Evolutionary conservation across 2,888 invertebrate species (phyloP).

Genomic region (Eledone cirrhosa): DNA sequence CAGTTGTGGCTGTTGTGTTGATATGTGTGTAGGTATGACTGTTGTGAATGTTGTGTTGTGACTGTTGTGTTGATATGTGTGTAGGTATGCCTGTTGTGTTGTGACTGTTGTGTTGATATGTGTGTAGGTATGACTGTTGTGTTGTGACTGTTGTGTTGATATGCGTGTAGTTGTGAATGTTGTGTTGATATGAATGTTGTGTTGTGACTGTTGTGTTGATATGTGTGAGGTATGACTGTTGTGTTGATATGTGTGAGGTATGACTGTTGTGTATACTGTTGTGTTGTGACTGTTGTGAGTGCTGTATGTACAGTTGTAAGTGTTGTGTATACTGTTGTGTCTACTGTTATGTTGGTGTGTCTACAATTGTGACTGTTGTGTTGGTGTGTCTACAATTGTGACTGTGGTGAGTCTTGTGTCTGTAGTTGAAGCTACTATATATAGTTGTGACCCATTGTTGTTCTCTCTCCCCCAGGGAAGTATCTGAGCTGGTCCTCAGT

Average conservation of each 20-base stretch:
- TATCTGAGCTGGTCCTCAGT: constrained; percentile 74
- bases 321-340: no score
- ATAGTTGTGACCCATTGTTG: not conserved
- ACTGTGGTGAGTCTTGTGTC: no score
- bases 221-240: not conserved
- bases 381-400: no score
- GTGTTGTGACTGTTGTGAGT: no score
- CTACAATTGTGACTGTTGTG: no score
- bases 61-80: no score
- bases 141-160: not conserved
- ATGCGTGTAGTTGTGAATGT: constrained; percentile 2
- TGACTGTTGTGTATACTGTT: not conserved
- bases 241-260: constrained; percentile 25
- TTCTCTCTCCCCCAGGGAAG: constrained; percentile 68
- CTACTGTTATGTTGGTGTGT: no score
- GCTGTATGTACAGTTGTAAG: no score
- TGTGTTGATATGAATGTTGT: not conserved
- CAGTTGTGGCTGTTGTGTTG: no score
- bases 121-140: not conserved
- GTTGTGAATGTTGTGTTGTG: no score
- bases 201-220: not conserved
- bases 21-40: no score
- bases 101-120: not conserved
- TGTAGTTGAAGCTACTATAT: no score
- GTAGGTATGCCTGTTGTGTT: not conserved